phyloP scores from a whole-genome alignment of 2,797 vertebrate species.

The Zalophus californianus region DNA sequence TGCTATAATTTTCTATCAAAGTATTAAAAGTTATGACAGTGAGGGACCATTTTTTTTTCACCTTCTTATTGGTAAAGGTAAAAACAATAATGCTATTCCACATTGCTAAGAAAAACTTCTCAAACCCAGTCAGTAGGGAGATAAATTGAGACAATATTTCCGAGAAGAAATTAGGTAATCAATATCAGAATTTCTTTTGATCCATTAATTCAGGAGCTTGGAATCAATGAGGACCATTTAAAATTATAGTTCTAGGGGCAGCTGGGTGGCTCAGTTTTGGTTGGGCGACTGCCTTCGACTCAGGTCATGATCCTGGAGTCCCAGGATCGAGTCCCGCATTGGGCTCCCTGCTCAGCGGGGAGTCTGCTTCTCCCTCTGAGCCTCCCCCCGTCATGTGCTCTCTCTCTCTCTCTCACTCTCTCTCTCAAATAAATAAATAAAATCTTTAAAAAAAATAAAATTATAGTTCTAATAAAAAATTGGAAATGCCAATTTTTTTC shows the following conservation, averaged over 20 bases:
- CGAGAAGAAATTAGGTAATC: background rate
- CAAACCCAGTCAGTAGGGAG: background rate
- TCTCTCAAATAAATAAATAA: no score
- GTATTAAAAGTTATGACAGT: background rate
- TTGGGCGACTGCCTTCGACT: no score
- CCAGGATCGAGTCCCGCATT: no score
- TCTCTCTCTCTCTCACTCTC: no score
- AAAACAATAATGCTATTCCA: background rate
- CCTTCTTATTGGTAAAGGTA: background rate
- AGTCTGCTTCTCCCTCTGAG: no score
- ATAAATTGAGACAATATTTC: background rate
- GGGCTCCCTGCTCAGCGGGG: no score
- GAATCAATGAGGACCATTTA: background rate
- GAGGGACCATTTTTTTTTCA: background rate
- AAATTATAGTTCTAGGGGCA: background rate
- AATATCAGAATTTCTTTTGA: background rate
- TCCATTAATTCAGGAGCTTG: background rate
- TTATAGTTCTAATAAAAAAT: background rate
- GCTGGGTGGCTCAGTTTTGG: no score
- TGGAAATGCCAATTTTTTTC: background rate
- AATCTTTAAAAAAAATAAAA: no score
- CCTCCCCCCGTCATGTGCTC: no score
- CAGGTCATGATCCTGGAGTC: no score
- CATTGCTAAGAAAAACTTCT: background rate
- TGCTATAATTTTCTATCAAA: background rate